Evolutionary conservation across 1,140 invertebrate genomes (phyloP).

Genomic region (Megathymus violae): DNA sequence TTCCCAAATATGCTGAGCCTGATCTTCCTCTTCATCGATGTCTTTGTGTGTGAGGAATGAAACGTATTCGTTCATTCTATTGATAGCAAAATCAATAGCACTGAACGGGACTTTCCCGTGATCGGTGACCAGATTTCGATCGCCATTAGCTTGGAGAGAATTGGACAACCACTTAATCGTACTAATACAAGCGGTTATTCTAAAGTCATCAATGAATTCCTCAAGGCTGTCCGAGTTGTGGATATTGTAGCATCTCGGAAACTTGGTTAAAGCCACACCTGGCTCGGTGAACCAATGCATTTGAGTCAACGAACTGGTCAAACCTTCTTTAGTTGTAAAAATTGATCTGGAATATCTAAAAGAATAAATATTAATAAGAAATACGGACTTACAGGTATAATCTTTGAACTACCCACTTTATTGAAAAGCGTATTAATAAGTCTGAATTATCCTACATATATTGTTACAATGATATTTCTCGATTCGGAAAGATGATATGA

Average conservation of each 20-base stretch:
- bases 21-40: constrained; percentile 89
- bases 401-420: background rate
- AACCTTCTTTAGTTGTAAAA: constrained; percentile 96
- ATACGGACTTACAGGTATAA: no score
- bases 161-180: constrained; percentile 90
- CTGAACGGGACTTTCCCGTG: constrained; percentile 88
- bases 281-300: constrained; percentile 95
- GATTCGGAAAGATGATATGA: no score
- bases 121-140: constrained; percentile 83
- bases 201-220: constrained; percentile 95
- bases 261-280: constrained; percentile 90
- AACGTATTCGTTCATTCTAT: constrained; percentile 90
- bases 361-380: constrained; percentile 1
- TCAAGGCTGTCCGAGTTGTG: constrained; percentile 93
- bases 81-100: constrained; percentile 91
- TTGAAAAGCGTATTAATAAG: no score
- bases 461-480: no score
- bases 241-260: constrained; percentile 94
- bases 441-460: no score
- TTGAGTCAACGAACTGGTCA: constrained; percentile 92
- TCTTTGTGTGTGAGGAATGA: constrained; percentile 91
- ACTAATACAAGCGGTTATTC: constrained; percentile 93
- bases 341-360: constrained; percentile 90
- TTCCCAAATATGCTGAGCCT: constrained; percentile 87
- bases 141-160: constrained; percentile 84